Conservation (phyloP, 2,888 invertebrate species). For the Metacarcinus magister region DNA sequence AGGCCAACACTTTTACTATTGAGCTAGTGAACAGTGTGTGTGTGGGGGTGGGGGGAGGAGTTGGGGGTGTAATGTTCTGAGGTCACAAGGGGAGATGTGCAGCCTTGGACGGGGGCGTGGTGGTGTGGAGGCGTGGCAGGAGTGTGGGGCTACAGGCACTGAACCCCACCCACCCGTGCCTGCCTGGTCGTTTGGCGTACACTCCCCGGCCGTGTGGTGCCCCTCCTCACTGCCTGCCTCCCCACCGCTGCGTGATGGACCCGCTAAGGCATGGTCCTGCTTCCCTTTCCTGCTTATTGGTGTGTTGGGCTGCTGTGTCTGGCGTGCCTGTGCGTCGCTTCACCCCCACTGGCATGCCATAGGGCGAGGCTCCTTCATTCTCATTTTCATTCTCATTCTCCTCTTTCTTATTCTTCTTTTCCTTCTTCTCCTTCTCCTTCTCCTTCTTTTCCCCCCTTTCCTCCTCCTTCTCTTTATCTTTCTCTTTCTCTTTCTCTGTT, state of each 20-base stretch:
- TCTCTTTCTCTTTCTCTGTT: neutral
- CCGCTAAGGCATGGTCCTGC: neutral
- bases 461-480: neutral
- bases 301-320: neutral
- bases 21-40: too few relatives aligned
- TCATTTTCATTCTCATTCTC: neutral
- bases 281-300: conserved; percentile 15
- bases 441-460: neutral
- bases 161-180: neutral
- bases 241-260: neutral
- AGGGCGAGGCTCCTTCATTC: neutral
- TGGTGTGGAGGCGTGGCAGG: neutral
- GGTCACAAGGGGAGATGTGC: too few relatives aligned
- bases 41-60: too few relatives aligned
- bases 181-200: neutral
- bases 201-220: too few relatives aligned
- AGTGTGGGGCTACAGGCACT: too few relatives aligned
- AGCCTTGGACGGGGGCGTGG: neutral
- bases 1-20: too few relatives aligned
- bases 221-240: neutral
- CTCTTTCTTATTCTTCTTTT: neutral
- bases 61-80: too few relatives aligned
- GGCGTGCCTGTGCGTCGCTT: neutral
- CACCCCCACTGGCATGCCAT: neutral
- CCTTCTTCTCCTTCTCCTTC: neutral